These are phyloP conservation scores for Parnassius apollo DNA, from an alignment of 2,888 invertebrate genomes.

Conservation along the genomic window DNA sequence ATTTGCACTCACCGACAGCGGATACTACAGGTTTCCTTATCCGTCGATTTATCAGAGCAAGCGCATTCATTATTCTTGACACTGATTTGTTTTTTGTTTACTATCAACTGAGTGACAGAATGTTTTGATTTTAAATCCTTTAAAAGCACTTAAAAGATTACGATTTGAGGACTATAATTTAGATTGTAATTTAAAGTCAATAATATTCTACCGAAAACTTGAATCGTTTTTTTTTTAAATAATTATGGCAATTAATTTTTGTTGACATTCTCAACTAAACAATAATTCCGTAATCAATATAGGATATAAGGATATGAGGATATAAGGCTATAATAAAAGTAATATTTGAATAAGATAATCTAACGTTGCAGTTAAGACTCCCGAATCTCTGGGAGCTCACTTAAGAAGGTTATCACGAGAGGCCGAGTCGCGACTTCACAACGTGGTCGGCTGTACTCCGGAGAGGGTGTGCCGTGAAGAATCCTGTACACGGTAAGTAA, in stretches of 20 bases:
- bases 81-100: constrained; percentile 27
- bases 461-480: constrained; percentile 64
- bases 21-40: constrained; percentile 21
- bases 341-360: background rate
- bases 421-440: constrained; percentile 91
- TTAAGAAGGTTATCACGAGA: constrained; percentile 88
- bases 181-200: background rate
- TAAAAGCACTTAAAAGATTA: background rate
- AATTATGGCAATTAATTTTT: too few relatives aligned
- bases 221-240: too few relatives aligned
- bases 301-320: too few relatives aligned
- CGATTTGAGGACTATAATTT: background rate
- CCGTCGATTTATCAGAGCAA: constrained; percentile 20
- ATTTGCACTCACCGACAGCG: constrained; percentile 9
- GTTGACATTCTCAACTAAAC: too few relatives aligned
- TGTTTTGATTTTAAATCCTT: constrained; percentile 4
- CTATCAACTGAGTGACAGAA: constrained; percentile 2
- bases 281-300: too few relatives aligned
- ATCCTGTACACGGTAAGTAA: constrained; percentile 57
- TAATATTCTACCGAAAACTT: too few relatives aligned
- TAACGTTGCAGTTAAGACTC: constrained; percentile 82
- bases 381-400: constrained; percentile 89
- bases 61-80: constrained; percentile 22
- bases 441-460: constrained; percentile 79
- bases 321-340: too few relatives aligned